Base-by-base conservation (phyloP, 2,888 invertebrate genomes). In the Perithous albicinctus region DNA sequence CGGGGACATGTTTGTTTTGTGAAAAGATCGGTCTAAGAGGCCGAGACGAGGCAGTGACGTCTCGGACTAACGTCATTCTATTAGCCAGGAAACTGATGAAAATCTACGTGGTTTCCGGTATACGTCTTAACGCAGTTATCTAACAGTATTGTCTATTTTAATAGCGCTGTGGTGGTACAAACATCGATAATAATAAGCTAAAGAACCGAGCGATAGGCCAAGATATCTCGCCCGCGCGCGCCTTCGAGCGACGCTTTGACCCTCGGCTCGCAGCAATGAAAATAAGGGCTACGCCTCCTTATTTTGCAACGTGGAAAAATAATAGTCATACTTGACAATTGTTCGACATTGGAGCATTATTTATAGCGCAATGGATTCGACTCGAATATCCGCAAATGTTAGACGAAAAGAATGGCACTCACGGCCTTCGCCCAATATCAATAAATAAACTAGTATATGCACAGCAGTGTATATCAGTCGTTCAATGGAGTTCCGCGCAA, bases 161-260 rank as follows among this genome's bases (percentile, higher is more conserved):
- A 78, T 78, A 82, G 82, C 78, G 70, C 70, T 82, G 78, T 75
- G 51, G 56, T 78, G 74, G 63, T 74, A 78, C 82, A 59, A 82
- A 82, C 82, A 78, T 82, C 70, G 66, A 82, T 72, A 72, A 82
- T 72, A 72, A 82, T 78, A 82, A 82, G 78, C 78, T 75, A 75
- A 73, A 66, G 29, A 51, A 70, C 23, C 64, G 66, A 75, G 64
- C 43, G 70, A 74, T 82, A 82, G 78, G 82, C 78, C 78, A 78
- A 78, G 51, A 78, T 78, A 29, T 41, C 72, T 56, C 32, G 70
- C n/a, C n/a, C n/a, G n/a, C n/a, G 32, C 63, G n/a, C 32, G 48
- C 32, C 46, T 35, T 32, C 23, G 61, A 78, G 73, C 63, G 69
- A 32, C 51, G 56, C n/a, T 66, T 78, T 78, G 82, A 70, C 78